Base-by-base conservation (phyloP, 2,888 invertebrate species). In the Argyresthia goedartella region DNA sequence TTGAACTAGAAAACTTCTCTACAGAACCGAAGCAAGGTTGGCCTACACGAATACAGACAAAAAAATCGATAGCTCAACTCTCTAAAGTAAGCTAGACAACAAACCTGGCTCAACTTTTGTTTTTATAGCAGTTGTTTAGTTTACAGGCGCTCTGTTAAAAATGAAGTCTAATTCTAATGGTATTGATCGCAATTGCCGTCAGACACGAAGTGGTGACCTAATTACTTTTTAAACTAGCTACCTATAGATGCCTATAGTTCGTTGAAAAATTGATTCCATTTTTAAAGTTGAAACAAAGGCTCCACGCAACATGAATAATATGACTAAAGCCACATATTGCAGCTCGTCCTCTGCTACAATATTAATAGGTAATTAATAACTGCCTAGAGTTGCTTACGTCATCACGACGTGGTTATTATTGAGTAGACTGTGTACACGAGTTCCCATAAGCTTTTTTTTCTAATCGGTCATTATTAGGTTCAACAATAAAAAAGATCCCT, bases 401-500 rank as follows among this genome's bases (percentile, higher is more conserved):
- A 84, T 69, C 70, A 74, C 69, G 70, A 71, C 69, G 73, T 73
- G 69, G 68, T 73, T 73, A 73, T 69, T 72, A 76, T 67, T 68
- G 71, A 73, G 67, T 65, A 59, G 66, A n/a, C 8, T 16, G 52
- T 53, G 34, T 42, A 69, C 67, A 69, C 65, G 61, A 62, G 71
- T 71, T 73, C 73, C 74, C 72, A 73, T 66, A 60, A 63, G 62
- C 66, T 69, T 74, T 78, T 71, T 72, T 75, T 74, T 75, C 66
- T 76, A 80, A 81, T 79, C 76, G 73, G 67, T 81, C 74, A 76
- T 81, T 80, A 80, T 77, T 73, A 74, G 72, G 66, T 61, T 59
- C 59, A 60, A 59, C 62, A 44, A 76, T 67, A 79, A 81, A 80
- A 69, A 77, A 71, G 63, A 64, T 62, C 65, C 65, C 67, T 69